These are phyloP conservation scores for Volucella inanis DNA, from an alignment of 2,888 invertebrate genomes.

Conservation along the genomic window DNA sequence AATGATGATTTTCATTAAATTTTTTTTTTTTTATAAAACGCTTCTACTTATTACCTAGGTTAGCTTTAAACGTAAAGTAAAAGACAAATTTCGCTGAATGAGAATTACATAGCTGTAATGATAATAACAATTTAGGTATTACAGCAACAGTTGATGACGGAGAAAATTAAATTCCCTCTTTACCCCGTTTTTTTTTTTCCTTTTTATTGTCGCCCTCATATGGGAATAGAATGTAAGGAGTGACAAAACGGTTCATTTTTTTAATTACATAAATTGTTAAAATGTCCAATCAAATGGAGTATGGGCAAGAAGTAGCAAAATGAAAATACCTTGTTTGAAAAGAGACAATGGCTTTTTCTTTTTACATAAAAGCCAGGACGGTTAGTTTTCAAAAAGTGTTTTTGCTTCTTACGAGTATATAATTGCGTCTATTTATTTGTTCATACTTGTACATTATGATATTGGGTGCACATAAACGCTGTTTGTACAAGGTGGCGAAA, in stretches of 20 bases:
- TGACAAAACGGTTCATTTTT: slow-evolving; percentile 50
- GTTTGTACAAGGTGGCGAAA: too few relatives aligned
- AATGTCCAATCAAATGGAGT: slow-evolving; percentile 53
- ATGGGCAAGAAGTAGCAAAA: slow-evolving; percentile 28
- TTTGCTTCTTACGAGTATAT: too few relatives aligned
- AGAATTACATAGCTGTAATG: slow-evolving; percentile 37
- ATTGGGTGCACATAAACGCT: too few relatives aligned
- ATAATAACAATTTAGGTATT: slow-evolving; percentile 31
- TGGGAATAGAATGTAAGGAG: slow-evolving; percentile 8
- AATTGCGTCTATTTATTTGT: too few relatives aligned
- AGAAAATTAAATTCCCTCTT: slow-evolving; percentile 43
- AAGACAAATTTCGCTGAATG: slow-evolving; percentile 18
- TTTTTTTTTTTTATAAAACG: not conserved
- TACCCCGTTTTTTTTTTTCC: not conserved
- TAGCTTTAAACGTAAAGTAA: slow-evolving; percentile 4
- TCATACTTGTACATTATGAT: too few relatives aligned
- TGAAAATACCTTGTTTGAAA: slow-evolving; percentile 1
- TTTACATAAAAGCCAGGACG: not conserved
- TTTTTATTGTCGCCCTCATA: not conserved
- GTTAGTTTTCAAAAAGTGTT: too few relatives aligned
- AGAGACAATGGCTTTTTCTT: not conserved
- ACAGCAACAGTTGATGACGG: slow-evolving; percentile 57
- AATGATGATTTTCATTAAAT: slow-evolving; percentile 27
- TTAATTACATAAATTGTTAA: slow-evolving; percentile 54
- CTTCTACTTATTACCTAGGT: slow-evolving; percentile 4